phyloP scores from a whole-genome alignment of 2,113 vertebrate species.

The Ramphastos sulfuratus region DNA sequence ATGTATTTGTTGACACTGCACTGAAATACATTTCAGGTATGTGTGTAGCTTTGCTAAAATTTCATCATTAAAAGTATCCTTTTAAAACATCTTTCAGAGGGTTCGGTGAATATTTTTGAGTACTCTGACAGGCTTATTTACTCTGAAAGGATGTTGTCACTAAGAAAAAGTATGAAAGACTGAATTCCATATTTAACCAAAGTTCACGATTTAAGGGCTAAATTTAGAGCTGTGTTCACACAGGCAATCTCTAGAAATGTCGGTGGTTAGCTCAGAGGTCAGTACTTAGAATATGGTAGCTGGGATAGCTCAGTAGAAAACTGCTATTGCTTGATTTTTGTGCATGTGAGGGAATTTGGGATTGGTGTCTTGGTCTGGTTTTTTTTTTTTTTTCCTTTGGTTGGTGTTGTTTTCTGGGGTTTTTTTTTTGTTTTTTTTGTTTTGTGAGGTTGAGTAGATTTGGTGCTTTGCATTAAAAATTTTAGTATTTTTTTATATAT shows the following conservation, averaged over 20 bases:
- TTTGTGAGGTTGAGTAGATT: neutral
- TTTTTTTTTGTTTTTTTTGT: neutral
- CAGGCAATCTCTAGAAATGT: neutral
- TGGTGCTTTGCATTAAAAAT: neutral
- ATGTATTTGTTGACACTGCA: neutral
- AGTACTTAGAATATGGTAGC: neutral
- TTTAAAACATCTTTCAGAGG: neutral
- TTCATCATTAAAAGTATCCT: neutral
- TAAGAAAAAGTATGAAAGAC: neutral
- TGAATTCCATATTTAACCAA: conserved; percentile 6
- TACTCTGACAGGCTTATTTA: neutral
- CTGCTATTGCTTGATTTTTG: neutral
- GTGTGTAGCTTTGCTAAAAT: neutral
- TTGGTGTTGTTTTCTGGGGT: neutral
- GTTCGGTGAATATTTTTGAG: neutral
- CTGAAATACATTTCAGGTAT: neutral
- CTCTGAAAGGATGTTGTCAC: neutral
- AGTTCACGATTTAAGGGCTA: neutral
- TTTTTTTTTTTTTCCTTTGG: neutral
- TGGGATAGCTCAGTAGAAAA: neutral
- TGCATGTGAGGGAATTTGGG: neutral
- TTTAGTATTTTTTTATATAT: neutral
- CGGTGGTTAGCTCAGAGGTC: neutral
- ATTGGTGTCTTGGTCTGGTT: neutral
- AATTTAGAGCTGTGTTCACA: conserved; percentile 21